Evolutionary conservation across 2,113 vertebrate species (phyloP), one percentile per base, ranked within the genome.

Genomic region (Aegotheles bennettii): DNA sequence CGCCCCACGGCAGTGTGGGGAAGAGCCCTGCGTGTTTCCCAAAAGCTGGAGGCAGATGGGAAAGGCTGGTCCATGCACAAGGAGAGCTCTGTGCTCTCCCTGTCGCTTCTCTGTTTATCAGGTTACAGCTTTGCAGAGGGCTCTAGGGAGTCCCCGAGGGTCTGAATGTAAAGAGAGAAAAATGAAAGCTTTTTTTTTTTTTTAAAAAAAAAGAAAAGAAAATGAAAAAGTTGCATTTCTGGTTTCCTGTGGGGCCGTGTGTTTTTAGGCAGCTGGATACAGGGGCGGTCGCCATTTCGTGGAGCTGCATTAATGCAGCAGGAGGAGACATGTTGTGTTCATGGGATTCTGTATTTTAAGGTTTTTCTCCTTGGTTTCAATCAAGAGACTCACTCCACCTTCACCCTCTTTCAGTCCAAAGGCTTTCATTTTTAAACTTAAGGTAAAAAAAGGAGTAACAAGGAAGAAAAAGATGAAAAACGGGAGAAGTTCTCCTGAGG

Each of bases 251-350:
- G 2, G 70, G 61, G 29, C 2, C 1, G 35, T 29, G 79, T 2
- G 56, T 28, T 84, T 28, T 21, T 24, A 69, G 91, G 82, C 87
- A 64, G 90, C 91, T 43, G 68, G 23, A 84, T 56, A 28, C 40
- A 47, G 88, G 71, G 76, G 90, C 93, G 36, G 94, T 16, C 95
- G 93, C 94, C 96, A 97, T 97, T 97, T 97, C n/a, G 57, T 84
- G 95, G 78, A 43, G 64, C 51, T 0, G 76, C 43, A 6, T 45
- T 90, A 61, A 63, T 47, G 77, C 93, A 38, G 89, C 43, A 0
- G 63, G 61, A 94, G 95, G 35, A 94, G 94, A 95, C 94, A 94
- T 93, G 90, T 97, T 91, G 60, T 61, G 71, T 74, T 70, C 23
- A 0, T 16, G 36, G 36, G 42, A 67, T 28, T 25, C 33, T 4